Base-by-base conservation (phyloP, 2,888 invertebrate species). In the Rhagonycha lutea region DNA sequence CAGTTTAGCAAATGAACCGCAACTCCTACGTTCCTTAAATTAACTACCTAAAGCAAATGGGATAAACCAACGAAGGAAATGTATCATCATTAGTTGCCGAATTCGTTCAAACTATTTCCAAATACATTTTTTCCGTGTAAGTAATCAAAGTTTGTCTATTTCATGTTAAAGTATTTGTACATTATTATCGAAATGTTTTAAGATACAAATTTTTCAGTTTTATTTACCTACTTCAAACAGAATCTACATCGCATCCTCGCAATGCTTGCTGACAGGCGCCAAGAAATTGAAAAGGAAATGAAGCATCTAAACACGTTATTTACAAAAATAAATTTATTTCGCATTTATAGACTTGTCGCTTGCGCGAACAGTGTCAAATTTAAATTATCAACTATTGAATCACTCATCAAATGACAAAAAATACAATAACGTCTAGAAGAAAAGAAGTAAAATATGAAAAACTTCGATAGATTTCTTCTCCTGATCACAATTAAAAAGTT, bases 251-350 rank as follows among this genome's bases (percentile, higher is more conserved):
- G 47, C 47, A n/a, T 47, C 47, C n/a, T 47, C 47, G 47, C n/a
- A 47, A 47, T 47, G 47, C 47, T 47, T 47, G 47, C 24, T 63
- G 14, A 63, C 18, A 63, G 32, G 29, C 23, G 23, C 32, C 70
- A 47, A 70, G 63, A 71, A 71, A 71, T 71, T 63, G 65, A 71
- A 71, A 71, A 71, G 70, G 70, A 71, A 71, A 71, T 65, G 32
- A 71, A 71, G 32, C 29, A 26, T 65, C 63, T 65, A 65, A 61
- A 63, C 32, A 63, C 23, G 63, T 32, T 71, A 65, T 65, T 63
- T 63, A 65, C 29, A 29, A 62, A 61, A 47, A 65, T n/a, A 71
- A 71, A 71, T 65, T 60, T 63, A 65, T 71, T 29, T 71, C 32
- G 63, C 18, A 71, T 32, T 71, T 62, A 63, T 71, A 29, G 63